Conservation (phyloP, 2,797 vertebrate genomes). For the Pelochelys cantorii region DNA sequence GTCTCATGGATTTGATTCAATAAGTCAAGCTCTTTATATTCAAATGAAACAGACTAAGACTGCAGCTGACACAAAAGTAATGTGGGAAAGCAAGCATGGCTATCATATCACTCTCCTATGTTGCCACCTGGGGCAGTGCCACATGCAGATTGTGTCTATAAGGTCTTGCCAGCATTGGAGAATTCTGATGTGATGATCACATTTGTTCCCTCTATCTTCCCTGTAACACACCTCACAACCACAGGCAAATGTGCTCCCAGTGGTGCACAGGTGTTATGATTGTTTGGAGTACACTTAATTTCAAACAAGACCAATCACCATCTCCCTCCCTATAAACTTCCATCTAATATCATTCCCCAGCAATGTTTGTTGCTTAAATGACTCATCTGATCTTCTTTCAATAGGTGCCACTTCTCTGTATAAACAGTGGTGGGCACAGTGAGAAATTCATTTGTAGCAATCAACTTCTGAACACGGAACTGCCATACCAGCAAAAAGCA, state of each 20-base stretch:
- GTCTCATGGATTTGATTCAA: not conserved
- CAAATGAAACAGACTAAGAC: conserved; percentile 20
- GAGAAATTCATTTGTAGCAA: not conserved
- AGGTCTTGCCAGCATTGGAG: not conserved
- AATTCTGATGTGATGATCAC: not conserved
- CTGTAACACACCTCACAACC: not conserved
- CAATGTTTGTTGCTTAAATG: not conserved
- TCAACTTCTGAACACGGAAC: not conserved
- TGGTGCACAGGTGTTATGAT: not conserved
- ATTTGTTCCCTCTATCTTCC: not conserved
- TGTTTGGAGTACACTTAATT: not conserved
- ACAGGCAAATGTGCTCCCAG: not conserved
- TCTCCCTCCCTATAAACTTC: not conserved
- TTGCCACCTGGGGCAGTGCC: not conserved
- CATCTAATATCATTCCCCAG: not conserved
- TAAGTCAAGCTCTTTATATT: conserved; percentile 8
- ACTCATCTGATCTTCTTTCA: not conserved
- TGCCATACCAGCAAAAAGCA: not conserved
- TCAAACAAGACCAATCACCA: not conserved
- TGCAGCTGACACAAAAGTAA: not conserved
- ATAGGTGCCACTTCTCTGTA: not conserved
- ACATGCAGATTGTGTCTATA: fast-evolving
- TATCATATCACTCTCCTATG: fast-evolving
- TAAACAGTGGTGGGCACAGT: fast-evolving
- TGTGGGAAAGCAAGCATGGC: not conserved